Evolutionary conservation across 37 sponge, comb jelly and placozoan genomes (phyloP).

Genomic region (Halichondria panicea): DNA sequence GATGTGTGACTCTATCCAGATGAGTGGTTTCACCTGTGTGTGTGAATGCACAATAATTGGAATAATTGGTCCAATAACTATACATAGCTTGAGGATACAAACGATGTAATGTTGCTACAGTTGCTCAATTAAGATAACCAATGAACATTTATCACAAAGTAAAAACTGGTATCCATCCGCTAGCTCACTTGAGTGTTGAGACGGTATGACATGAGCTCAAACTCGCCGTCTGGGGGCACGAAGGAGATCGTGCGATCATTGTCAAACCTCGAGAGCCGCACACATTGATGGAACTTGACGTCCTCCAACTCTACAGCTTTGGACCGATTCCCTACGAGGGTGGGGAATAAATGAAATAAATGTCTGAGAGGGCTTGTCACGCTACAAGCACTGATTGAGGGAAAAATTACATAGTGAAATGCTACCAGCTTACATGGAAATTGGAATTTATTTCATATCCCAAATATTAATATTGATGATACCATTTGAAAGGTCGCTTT

Average conservation of each 20-base stretch:
- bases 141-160: neutral
- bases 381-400: no score
- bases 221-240: constrained; percentile 97
- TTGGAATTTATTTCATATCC: no score
- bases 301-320: constrained; percentile 97
- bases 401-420: no score
- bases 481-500: no score
- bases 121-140: no score
- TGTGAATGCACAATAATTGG: no score
- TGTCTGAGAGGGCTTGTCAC: no score
- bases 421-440: no score
- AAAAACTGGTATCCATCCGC: neutral
- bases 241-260: constrained; percentile 98
- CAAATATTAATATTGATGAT: no score
- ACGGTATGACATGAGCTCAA: constrained; percentile 98
- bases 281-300: constrained; percentile 99
- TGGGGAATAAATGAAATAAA: neutral
- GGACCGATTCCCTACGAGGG: constrained; percentile 64
- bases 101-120: no score
- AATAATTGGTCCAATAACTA: no score
- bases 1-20: constrained; percentile 92
- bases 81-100: no score
- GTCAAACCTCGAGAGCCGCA: constrained; percentile 96
- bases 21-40: constrained; percentile 84
- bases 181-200: constrained; percentile 76